Conservation (phyloP, 2,113 vertebrate genomes). For the Strix uralensis region DNA sequence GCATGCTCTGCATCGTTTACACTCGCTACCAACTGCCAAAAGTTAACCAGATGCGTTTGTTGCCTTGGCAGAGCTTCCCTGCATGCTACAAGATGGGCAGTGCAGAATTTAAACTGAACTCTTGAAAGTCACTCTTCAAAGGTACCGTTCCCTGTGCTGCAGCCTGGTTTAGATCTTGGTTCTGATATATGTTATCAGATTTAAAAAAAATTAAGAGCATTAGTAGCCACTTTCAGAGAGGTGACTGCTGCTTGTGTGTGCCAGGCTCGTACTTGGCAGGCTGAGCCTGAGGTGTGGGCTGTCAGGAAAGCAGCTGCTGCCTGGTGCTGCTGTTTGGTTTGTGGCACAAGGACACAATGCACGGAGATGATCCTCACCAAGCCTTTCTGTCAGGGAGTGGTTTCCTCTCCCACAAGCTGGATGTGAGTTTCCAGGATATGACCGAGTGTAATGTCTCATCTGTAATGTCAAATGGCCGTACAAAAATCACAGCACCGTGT, state of each 20-base stretch:
- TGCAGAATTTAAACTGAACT: not conserved
- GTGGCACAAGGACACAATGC: rapidly evolving
- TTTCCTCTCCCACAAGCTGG: slow-evolving; percentile 3
- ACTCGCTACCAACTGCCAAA: not conserved
- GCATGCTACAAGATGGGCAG: rapidly evolving
- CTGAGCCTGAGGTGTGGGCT: not conserved
- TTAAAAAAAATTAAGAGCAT: not conserved
- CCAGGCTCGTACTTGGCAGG: not conserved
- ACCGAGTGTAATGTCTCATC: rapidly evolving
- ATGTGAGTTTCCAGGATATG: not conserved
- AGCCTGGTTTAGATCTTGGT: not conserved
- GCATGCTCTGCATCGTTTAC: not conserved
- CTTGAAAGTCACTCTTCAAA: not conserved
- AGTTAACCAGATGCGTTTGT: not conserved
- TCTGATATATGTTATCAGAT: not conserved
- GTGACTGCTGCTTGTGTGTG: not conserved
- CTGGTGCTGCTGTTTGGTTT: not conserved
- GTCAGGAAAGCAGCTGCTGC: not conserved
- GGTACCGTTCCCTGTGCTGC: not conserved
- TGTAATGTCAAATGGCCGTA: not conserved
- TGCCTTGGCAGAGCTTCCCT: not conserved
- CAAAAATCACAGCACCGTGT: not conserved
- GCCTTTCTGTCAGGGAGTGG: not conserved
- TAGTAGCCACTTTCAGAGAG: not conserved
- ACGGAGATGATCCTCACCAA: not conserved